Conservation (phyloP, 2,888 invertebrate genomes). For the Melieria picta region DNA sequence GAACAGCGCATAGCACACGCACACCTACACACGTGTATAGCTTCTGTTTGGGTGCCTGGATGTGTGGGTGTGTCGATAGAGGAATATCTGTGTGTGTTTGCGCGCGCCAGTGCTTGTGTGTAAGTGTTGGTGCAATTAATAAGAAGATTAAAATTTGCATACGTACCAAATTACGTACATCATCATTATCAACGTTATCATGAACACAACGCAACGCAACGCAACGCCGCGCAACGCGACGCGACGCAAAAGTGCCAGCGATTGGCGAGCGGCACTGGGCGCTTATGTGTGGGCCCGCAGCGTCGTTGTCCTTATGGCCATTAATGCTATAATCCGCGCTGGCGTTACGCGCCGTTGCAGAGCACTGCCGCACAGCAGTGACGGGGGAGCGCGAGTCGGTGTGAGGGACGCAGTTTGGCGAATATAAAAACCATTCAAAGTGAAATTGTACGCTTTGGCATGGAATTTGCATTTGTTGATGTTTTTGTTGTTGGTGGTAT, state of each 20-base stretch:
- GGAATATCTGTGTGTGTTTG: not conserved
- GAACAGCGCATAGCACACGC: no score
- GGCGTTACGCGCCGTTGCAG: not conserved
- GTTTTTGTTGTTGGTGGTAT: no score
- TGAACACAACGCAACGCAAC: no score
- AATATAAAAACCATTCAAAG: no score
- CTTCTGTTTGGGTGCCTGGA: not conserved
- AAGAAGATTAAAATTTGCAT: constrained; percentile 33
- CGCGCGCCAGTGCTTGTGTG: not conserved
- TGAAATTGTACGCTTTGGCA: no score
- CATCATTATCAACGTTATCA: no score
- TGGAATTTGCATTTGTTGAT: no score
- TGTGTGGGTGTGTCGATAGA: not conserved
- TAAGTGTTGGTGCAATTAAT: constrained; percentile 26
- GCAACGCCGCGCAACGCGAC: not conserved
- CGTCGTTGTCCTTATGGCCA: not conserved
- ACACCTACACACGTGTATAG: no score
- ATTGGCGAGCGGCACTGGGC: not conserved
- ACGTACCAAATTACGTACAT: constrained; percentile 10
- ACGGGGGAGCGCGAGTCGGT: no score
- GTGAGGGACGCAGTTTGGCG: no score
- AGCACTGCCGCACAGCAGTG: constrained; percentile 3
- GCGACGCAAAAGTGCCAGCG: not conserved
- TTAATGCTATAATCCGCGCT: constrained; percentile 17
- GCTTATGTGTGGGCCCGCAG: not conserved